Conservation (phyloP, 2,797 vertebrate genomes). For the Cossypha dichroa region DNA sequence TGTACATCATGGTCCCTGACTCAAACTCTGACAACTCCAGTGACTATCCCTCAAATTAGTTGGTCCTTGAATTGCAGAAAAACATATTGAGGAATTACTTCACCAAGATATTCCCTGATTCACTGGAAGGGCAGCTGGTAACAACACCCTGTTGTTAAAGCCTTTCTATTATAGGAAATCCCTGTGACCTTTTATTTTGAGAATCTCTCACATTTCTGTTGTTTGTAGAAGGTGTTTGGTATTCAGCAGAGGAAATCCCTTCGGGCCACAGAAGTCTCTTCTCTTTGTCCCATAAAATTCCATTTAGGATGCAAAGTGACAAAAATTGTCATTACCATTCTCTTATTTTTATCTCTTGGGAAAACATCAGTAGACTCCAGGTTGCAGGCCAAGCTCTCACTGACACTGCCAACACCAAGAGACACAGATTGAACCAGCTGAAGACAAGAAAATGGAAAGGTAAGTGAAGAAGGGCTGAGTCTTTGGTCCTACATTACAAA, state of each 20-base stretch:
- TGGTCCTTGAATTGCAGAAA: not conserved
- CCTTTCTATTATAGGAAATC: conserved; percentile 62
- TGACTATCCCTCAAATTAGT: not conserved
- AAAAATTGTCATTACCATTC: not conserved
- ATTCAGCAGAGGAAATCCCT: conserved; percentile 42
- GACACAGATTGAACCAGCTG: not conserved
- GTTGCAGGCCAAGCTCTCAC: not conserved
- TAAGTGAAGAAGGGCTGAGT: not conserved
- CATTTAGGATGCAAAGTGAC: conserved; percentile 33
- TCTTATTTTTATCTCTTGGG: not conserved
- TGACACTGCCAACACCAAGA: not conserved
- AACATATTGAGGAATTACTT: not conserved
- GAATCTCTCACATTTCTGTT: conserved; percentile 50
- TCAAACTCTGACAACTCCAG: not conserved
- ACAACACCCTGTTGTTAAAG: conserved; percentile 2
- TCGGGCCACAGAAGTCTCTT: not conserved
- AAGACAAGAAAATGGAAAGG: not conserved
- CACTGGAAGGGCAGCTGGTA: conserved; percentile 28
- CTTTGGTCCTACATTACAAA: not conserved
- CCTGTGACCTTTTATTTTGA: conserved; percentile 62
- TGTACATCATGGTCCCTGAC: rapidly evolving
- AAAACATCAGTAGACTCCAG: not conserved
- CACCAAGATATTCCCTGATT: not conserved
- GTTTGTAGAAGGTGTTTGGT: conserved; percentile 50
- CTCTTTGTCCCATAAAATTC: conserved; percentile 49